phyloP scores from a whole-genome alignment of 2,797 vertebrate species.

The Megaceryle alcyon region DNA sequence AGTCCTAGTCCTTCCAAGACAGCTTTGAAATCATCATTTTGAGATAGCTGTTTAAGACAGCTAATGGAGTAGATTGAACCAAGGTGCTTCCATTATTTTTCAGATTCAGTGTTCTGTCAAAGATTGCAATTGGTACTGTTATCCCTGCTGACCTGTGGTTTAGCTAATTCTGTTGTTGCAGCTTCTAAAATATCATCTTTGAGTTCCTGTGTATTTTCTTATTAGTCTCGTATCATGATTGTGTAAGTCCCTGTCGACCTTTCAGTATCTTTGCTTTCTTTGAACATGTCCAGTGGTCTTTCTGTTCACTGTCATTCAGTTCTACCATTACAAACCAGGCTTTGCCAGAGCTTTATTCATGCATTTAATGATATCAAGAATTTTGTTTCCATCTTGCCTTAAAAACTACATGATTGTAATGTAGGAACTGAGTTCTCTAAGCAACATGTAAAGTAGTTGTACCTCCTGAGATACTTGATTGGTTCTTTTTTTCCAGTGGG shows the following conservation, averaged over 20 bases:
- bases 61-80: not conserved
- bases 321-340: not conserved
- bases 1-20: not conserved
- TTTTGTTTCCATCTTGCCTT: not conserved
- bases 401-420: not conserved
- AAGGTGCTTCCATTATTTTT: not conserved
- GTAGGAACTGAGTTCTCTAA: not conserved
- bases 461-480: not conserved
- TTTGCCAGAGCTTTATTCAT: not conserved
- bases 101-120: not conserved
- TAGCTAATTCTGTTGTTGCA: not conserved
- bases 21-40: not conserved
- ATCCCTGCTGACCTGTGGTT: not conserved
- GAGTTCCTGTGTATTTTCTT: not conserved
- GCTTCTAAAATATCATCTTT: not conserved
- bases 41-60: not conserved
- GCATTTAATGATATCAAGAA: not conserved
- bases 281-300: not conserved
- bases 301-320: not conserved
- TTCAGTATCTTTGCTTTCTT: not conserved
- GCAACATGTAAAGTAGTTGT: not conserved
- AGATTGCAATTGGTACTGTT: not conserved
- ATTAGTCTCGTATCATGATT: not conserved
- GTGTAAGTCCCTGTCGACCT: accelerated
- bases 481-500: not conserved